phyloP scores from a whole-genome alignment of 2,797 vertebrate species.

The Lycodopsis pacificus region DNA sequence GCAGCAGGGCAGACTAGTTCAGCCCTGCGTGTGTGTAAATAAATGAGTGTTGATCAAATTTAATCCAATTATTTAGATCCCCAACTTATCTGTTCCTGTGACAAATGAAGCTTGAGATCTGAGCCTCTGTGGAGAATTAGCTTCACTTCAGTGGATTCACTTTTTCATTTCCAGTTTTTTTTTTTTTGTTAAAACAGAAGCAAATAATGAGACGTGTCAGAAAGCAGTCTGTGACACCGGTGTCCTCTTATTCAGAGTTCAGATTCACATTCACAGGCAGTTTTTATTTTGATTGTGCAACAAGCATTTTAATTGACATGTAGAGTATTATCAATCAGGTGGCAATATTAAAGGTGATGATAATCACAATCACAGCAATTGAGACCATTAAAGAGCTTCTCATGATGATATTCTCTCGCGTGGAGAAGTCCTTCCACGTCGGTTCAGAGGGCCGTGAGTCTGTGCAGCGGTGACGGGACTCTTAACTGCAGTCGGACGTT shows the following conservation, averaged over 20 bases:
- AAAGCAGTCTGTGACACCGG: background rate
- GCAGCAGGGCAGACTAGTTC: constrained; percentile 18
- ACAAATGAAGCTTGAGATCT: constrained; percentile 79
- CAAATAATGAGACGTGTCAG: constrained; percentile 19
- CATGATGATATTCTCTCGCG: background rate
- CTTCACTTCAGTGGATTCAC: constrained; percentile 68
- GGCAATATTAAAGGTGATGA: background rate
- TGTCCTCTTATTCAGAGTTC: constrained; percentile 26
- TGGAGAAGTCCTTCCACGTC: background rate
- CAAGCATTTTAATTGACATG: background rate
- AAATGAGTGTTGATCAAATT: constrained; percentile 81
- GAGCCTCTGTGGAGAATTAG: constrained; percentile 74
- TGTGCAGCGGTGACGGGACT: background rate
- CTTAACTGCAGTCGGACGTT: constrained; percentile 3
- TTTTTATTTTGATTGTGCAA: constrained; percentile 4
- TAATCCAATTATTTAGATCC: constrained; percentile 89
- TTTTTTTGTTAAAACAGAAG: constrained; percentile 10
- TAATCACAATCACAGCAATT: background rate
- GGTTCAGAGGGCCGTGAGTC: background rate
- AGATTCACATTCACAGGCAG: background rate
- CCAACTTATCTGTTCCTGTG: constrained; percentile 76
- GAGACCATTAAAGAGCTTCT: background rate
- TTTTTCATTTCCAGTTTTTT: constrained; percentile 45
- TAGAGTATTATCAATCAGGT: background rate
- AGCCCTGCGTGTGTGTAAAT: constrained; percentile 54